Conservation (phyloP, 2,888 invertebrate genomes). For the Drosophila heteroneura region DNA sequence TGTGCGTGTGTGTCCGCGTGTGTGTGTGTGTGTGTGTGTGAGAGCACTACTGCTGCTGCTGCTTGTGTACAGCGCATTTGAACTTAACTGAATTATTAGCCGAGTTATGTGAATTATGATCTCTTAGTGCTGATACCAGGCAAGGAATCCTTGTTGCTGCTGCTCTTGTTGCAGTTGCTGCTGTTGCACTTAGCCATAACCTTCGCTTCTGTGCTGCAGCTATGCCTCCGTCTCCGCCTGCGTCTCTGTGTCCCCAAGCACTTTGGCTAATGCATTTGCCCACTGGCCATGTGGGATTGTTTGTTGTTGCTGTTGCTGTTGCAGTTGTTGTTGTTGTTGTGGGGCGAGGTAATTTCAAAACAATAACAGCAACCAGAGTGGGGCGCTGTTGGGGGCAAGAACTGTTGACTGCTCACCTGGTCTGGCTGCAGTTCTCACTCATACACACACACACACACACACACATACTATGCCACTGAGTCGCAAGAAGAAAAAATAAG, state of each 20-base stretch:
- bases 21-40: slow-evolving; percentile 11
- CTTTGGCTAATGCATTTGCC: slow-evolving; percentile 81
- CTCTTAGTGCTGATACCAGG: slow-evolving; percentile 72
- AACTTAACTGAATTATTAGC: slow-evolving; percentile 81
- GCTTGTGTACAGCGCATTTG: slow-evolving; percentile 68
- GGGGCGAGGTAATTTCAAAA: slow-evolving; percentile 63
- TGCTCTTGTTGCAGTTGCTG: slow-evolving; percentile 19
- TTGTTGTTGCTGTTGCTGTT: slow-evolving; percentile 16
- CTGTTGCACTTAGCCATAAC: slow-evolving; percentile 47
- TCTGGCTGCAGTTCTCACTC: slow-evolving; percentile 19
- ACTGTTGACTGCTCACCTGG: slow-evolving; percentile 68
- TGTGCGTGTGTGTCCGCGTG: not conserved
- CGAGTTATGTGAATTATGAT: slow-evolving; percentile 80
- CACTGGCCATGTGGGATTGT: slow-evolving; percentile 79
- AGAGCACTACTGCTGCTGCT: slow-evolving; percentile 4
- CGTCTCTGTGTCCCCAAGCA: slow-evolving; percentile 44
- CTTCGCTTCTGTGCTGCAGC: slow-evolving; percentile 25
- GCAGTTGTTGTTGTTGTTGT: slow-evolving; percentile 42
- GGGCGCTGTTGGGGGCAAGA: slow-evolving; percentile 40
- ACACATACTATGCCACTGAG: slow-evolving; percentile 11
- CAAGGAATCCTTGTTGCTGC: slow-evolving; percentile 29
- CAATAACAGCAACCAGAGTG: slow-evolving; percentile 60
- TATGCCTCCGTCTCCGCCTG: not conserved
- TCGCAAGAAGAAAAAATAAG: slow-evolving; percentile 45
- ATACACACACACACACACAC: slow-evolving; percentile 5